These are phyloP conservation scores for Gymnocephalus cernua DNA, from an alignment of 2,113 vertebrate species.

Conservation along the genomic window DNA sequence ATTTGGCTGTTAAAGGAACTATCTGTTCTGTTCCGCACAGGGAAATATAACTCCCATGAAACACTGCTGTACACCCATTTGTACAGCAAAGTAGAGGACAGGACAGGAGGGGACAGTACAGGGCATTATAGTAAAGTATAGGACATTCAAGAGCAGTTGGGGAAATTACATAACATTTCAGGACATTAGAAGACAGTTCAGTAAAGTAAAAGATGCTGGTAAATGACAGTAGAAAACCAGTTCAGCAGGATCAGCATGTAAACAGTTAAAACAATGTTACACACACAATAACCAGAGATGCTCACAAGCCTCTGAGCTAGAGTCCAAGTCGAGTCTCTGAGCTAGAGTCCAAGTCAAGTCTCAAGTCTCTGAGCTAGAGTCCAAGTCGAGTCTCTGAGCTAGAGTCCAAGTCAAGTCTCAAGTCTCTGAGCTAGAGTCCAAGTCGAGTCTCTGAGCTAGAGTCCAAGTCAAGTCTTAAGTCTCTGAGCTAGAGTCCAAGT, in stretches of 20 bases:
- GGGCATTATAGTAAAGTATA: background rate
- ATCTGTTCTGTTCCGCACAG: background rate
- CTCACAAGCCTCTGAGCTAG: too few relatives aligned
- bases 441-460: too few relatives aligned
- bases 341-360: too few relatives aligned
- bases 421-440: too few relatives aligned
- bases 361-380: too few relatives aligned
- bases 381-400: too few relatives aligned
- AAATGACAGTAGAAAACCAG: background rate
- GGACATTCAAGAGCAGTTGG: background rate
- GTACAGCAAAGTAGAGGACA: background rate
- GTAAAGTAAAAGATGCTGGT: background rate
- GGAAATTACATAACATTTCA: background rate
- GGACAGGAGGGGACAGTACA: background rate
- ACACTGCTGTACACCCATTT: background rate
- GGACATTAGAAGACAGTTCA: background rate
- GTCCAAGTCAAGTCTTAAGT: too few relatives aligned
- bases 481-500: too few relatives aligned
- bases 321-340: too few relatives aligned
- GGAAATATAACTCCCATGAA: slow-evolving; percentile 11
- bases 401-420: too few relatives aligned
- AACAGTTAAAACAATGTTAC: too few relatives aligned
- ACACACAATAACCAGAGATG: too few relatives aligned
- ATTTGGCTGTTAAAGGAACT: slow-evolving; percentile 36
- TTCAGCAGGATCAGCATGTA: background rate